A percentile compares a stretch with the other conserved stretches of the same genome.
These are phyloP conservation scores for Hirundichthys speculiger DNA, from an alignment of 2,113 vertebrate genomes.

Conservation along the genomic window DNA sequence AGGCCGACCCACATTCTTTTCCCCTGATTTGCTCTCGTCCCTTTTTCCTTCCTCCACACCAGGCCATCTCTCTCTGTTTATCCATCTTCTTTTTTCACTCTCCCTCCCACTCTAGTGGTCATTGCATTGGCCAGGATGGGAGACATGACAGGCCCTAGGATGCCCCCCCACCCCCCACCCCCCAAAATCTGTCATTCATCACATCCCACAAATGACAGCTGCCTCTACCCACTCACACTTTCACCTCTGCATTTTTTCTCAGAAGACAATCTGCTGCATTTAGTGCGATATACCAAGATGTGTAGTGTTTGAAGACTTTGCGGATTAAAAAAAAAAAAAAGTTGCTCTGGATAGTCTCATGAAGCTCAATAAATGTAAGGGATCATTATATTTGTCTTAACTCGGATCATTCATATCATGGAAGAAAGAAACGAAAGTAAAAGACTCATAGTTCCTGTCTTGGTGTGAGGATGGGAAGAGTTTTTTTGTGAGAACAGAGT, in stretches of 20 bases:
- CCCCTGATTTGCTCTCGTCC: slow-evolving; percentile 29
- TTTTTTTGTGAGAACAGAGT: slow-evolving; percentile 7
- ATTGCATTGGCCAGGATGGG: slow-evolving; percentile 63
- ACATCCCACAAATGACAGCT: slow-evolving; percentile 75
- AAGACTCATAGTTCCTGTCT: neutral
- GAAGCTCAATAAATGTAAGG: slow-evolving; percentile 2
- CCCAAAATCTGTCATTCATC: slow-evolving; percentile 71
- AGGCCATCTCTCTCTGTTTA: slow-evolving; percentile 55
- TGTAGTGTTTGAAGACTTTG: neutral
- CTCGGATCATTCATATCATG: neutral
- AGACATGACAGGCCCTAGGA: slow-evolving; percentile 62
- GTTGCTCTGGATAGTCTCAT: too few relatives aligned
- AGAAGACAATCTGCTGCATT: slow-evolving; percentile 56
- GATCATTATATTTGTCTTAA: slow-evolving; percentile 5
- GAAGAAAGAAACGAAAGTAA: neutral
- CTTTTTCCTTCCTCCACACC: slow-evolving; percentile 52
- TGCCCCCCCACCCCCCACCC: slow-evolving; percentile 31
- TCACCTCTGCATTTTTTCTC: slow-evolving; percentile 66
- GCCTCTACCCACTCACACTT: slow-evolving; percentile 64
- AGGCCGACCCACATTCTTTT: slow-evolving; percentile 59
- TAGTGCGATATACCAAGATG: slow-evolving; percentile 19
- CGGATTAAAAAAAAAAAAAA: neutral
- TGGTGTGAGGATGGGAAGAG: slow-evolving; percentile 1
- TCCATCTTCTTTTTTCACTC: slow-evolving; percentile 51
- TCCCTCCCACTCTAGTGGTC: slow-evolving; percentile 73